Evolutionary conservation across 2,113 vertebrate species (phyloP), one percentile per base, ranked within the genome.

Genomic region (Corythoichthys haematopterus): DNA sequence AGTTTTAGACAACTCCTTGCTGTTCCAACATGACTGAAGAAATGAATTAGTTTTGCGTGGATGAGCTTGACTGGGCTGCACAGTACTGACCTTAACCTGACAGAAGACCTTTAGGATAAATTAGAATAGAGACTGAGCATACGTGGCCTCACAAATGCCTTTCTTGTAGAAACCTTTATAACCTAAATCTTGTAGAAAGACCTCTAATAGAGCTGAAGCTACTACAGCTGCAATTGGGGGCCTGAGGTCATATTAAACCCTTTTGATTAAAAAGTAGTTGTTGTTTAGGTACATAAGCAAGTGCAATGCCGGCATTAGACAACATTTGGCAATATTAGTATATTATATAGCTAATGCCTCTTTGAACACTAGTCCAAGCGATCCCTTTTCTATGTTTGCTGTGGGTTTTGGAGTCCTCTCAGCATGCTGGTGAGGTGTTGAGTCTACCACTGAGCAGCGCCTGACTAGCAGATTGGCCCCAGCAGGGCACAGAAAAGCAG

Each of bases 401-500:
- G 71, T 77, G 72, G 64, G 72, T 68, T 70, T 55, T 60, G 67
- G 16, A 53, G 75, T 46, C 47, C 78, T 74, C 79, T 65, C 71
- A 69, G 78, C 75, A 80, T 65, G 70, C 65, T 78, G 84, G 84
- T 71, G 37, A 62, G 71, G 71, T 59, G 16, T 15, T 66, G 75
- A 69, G 69, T 68, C 67, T 56, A 81, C 81, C 72, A 65, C 83
- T 45, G 81, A 80, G 85, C 65, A 72, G 72, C 85, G 79, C 78
- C 83, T 84, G 80, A 84, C 78, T 60, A 64, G 78, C 90, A 91
- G 91, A 92, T 90, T 89, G 90, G 81, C 51, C 90, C 78, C 87
- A 80, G 89, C 84, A 71, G 87, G 89, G 74, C 66, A 3, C 50
- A 71, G 61, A 37, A 68, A 58, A 45, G 51, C 67, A 67, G 71